phyloP scores from a whole-genome alignment of 2,888 invertebrate genomes.

The Leptogaster cylindrica region DNA sequence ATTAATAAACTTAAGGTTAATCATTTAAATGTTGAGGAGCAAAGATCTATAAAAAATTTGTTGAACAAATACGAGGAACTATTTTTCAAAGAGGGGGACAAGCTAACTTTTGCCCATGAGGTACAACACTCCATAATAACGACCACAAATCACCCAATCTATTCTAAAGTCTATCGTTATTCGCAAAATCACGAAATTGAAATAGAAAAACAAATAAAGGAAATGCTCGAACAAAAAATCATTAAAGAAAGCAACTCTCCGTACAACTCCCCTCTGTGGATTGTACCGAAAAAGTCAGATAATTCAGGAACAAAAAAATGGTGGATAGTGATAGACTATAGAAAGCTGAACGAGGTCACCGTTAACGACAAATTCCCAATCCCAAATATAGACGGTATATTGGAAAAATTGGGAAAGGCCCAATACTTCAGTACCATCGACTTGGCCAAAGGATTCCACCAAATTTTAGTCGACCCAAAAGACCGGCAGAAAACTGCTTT shows the following conservation, averaged over 20 bases:
- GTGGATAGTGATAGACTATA: slow-evolving; percentile 28
- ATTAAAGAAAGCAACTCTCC: slow-evolving; percentile 51
- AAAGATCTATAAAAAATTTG: neutral
- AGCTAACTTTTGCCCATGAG: slow-evolving; percentile 9
- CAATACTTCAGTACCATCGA: too few species aligned
- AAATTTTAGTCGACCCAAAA: too few species aligned
- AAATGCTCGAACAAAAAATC: slow-evolving; percentile 46
- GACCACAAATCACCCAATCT: slow-evolving; percentile 24
- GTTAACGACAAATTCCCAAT: slow-evolving; percentile 48
- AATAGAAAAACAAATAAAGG: slow-evolving; percentile 2
- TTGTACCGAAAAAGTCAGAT: slow-evolving; percentile 52
- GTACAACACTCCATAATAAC: slow-evolving; percentile 28
- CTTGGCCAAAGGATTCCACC: too few species aligned
- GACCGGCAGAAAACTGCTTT: too few species aligned
- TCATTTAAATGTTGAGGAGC: neutral
- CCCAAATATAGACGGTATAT: too few species aligned
- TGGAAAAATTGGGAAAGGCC: too few species aligned
- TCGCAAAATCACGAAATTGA: slow-evolving; percentile 24
- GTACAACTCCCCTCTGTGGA: slow-evolving; percentile 51
- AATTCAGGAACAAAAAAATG: slow-evolving; percentile 40
- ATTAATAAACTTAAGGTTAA: neutral
- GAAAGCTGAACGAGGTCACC: neutral
- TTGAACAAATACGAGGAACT: neutral
- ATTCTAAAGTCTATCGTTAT: slow-evolving; percentile 33
- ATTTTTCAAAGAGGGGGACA: slow-evolving; percentile 9